A percentile compares a stretch with the other conserved stretches of the same genome.
phyloP scores from a whole-genome alignment of 2,113 vertebrate species.

The Opisthocomus hoazin region DNA sequence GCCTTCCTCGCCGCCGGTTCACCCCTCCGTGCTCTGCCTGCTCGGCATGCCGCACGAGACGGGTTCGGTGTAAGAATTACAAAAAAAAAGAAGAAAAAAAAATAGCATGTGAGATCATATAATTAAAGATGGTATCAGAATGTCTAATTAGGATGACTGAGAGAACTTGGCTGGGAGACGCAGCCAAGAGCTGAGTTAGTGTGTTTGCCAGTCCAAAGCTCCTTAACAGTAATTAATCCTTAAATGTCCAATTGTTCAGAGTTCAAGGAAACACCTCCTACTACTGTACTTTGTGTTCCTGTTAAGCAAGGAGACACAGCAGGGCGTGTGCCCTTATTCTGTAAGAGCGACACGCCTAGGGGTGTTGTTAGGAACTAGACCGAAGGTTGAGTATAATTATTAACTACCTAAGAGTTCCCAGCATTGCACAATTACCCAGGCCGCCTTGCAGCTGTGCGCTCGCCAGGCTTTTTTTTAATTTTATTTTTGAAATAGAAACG shows the following conservation, averaged over 20 bases:
- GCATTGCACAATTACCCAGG: slow-evolving; percentile 70
- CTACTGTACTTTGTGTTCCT: slow-evolving; percentile 72
- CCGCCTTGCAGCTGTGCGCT: slow-evolving; percentile 1
- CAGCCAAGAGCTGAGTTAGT: slow-evolving; percentile 61
- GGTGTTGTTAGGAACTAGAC: slow-evolving; percentile 69
- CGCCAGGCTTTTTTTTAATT: background rate
- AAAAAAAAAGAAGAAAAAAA: background rate
- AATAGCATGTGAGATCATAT: slow-evolving; percentile 50
- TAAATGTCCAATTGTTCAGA: slow-evolving; percentile 69
- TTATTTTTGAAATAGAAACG: background rate
- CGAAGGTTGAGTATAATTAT: slow-evolving; percentile 73
- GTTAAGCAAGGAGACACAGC: slow-evolving; percentile 73
- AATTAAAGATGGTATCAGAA: slow-evolving; percentile 67
- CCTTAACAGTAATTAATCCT: slow-evolving; percentile 61
- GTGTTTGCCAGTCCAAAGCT: slow-evolving; percentile 62
- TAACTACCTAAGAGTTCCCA: slow-evolving; percentile 71
- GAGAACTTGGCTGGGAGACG: slow-evolving; percentile 57
- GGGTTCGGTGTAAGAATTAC: background rate
- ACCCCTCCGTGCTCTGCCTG: background rate
- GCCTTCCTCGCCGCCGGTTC: background rate
- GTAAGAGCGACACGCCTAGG: slow-evolving; percentile 72
- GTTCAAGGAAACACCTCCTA: slow-evolving; percentile 69
- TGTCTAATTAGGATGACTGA: slow-evolving; percentile 62
- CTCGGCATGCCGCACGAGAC: background rate
- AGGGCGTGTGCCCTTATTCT: slow-evolving; percentile 71